A percentile compares a stretch with the other conserved stretches of the same genome.
Conservation (phyloP, 35 echinoderm and acorn worm species). For the Heliocidaris erythrogramma region DNA sequence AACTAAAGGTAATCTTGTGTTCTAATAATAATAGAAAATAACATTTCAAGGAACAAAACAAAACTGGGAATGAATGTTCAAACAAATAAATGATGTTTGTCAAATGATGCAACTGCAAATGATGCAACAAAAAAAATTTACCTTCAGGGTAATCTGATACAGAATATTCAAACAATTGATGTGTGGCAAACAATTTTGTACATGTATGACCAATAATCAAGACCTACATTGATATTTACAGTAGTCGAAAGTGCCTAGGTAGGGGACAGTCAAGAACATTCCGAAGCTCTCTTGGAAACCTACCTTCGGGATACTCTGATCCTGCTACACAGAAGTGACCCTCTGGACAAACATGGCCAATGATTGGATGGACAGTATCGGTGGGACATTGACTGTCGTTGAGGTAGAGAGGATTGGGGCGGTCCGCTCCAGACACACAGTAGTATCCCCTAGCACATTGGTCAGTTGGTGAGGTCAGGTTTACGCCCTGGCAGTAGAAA, state of each 20-base stretch:
- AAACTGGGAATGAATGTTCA: too few species aligned
- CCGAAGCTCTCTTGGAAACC: neutral
- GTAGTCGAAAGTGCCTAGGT: neutral
- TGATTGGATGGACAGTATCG: constrained; percentile 86
- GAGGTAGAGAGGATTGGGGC: constrained; percentile 74
- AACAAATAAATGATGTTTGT: too few species aligned
- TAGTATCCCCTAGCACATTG: constrained; percentile 72
- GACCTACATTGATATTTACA: too few species aligned
- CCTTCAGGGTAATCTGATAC: neutral
- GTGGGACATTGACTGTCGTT: constrained; percentile 85
- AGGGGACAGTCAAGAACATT: neutral
- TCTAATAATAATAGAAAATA: too few species aligned
- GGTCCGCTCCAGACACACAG: constrained; percentile 87
- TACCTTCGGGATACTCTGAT: constrained; percentile 83
- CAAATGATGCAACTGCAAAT: too few species aligned
- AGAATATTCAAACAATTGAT: too few species aligned
- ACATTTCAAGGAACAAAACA: too few species aligned
- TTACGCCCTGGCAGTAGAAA: constrained; percentile 83
- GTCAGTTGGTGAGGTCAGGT: constrained; percentile 79
- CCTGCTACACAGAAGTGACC: constrained; percentile 83
- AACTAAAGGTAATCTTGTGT: too few species aligned
- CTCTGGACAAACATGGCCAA: constrained; percentile 84
- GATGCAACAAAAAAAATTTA: too few species aligned
- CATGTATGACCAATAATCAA: neutral
- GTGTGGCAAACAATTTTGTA: neutral